Evolutionary conservation across 1,140 invertebrate genomes (phyloP).

Genomic region (Musca vetustissima): DNA sequence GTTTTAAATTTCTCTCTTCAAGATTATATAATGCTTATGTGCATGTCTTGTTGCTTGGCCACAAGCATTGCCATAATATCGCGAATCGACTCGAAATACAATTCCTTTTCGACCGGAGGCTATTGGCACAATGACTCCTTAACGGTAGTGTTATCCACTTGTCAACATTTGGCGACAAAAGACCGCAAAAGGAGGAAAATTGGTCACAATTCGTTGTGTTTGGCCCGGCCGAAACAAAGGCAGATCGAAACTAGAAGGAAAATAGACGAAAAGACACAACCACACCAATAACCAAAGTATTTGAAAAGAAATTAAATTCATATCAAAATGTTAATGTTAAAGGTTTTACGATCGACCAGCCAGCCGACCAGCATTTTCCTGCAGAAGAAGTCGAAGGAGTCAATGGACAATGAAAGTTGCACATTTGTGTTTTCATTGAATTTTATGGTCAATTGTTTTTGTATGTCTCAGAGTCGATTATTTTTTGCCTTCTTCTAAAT

Average conservation of each 20-base stretch:
- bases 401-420: not conserved
- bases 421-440: not conserved
- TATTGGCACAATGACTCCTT: not conserved
- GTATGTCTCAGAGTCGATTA: not conserved
- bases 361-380: not conserved
- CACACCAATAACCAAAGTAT: not conserved
- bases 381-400: not conserved
- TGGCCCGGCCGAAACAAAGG: not conserved
- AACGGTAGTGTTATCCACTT: constrained; percentile 14
- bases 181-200: no score
- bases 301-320: no score
- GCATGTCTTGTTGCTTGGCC: not conserved
- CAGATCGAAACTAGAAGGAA: not conserved
- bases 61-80: not conserved
- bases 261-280: not conserved
- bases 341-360: constrained; percentile 5
- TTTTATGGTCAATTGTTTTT: constrained; percentile 19
- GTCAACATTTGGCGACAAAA: constrained; percentile 13
- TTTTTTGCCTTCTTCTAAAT: no score
- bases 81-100: not conserved
- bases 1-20: constrained; percentile 22
- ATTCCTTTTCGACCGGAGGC: not conserved
- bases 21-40: constrained; percentile 17
- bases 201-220: not conserved
- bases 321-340: constrained; percentile 5